Evolutionary conservation across 2,113 vertebrate species (phyloP), one percentile per base, ranked within the genome.

Genomic region (Mellivora capensis): DNA sequence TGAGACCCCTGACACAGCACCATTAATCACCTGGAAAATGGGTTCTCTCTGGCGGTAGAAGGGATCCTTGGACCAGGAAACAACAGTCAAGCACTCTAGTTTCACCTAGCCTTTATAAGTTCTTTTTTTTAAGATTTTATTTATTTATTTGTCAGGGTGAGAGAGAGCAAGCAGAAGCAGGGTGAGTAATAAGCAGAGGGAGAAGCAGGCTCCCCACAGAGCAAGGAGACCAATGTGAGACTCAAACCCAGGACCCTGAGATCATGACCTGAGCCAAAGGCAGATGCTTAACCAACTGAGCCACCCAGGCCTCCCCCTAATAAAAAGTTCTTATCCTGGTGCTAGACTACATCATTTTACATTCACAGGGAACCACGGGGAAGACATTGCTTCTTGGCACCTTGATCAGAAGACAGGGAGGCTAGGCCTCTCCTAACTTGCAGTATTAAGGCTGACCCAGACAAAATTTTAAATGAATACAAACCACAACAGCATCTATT

Each of bases 401-500:
- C 23, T 23, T 80, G 72, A 76, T 27, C 8, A 37, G 31, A 85
- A 95, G n/a, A 59, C 79, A 34, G 42, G 18, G 27, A 95, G 49
- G 27, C 14, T 20, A 81, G 54, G 52, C 25, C 9, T 23, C 71
- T 93, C 86, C 87, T 71, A 91, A 39, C 11, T 89, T 17, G 91
- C 39, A 86, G 44, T 44, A 64, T 86, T 42, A 86, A 1, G 6
- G 59, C 44, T 72, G 44, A 90, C 52, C 52, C 74, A 83, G 67
- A 90, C 27, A 79, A 12, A 31, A 59, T 17, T 96, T 67, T 57
- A 89, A 86, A 91, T 69, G 7, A 90, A 85, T 80, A 85, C 17
- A 85, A 27, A 94, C 89, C 59, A 87, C 74, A 95, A 90, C 49
- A 90, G 31, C n/a, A 8, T 83, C 79, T 90, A 67, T 85, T 94